phyloP scores from a whole-genome alignment of 2,113 vertebrate species.

The Oryctolagus cuniculus region DNA sequence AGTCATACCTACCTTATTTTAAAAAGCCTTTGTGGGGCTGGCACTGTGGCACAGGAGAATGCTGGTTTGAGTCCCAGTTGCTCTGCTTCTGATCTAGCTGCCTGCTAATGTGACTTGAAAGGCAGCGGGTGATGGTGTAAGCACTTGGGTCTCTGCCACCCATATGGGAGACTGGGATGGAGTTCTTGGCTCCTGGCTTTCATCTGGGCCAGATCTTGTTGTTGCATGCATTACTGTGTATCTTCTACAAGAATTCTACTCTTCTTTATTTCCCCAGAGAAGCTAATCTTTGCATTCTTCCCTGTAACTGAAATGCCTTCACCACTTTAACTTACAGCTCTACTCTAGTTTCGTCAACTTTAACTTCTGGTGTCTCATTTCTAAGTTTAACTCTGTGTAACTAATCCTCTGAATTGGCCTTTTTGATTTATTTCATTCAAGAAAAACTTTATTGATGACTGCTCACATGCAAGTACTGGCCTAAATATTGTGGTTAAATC shows the following conservation, averaged over 20 bases:
- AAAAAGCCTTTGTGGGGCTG: neutral
- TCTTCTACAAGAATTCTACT: neutral
- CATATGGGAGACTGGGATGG: too few relatives aligned
- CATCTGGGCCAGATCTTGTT: too few relatives aligned
- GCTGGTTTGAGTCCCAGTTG: too few relatives aligned
- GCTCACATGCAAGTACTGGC: neutral
- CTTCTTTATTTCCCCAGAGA: neutral
- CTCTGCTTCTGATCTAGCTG: too few relatives aligned
- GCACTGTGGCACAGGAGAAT: too few relatives aligned
- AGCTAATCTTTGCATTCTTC: neutral
- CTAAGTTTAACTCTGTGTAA: neutral
- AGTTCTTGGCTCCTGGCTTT: too few relatives aligned
- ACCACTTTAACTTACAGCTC: neutral
- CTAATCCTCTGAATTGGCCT: neutral
- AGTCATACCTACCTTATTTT: neutral
- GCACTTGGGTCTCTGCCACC: too few relatives aligned
- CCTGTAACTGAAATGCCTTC: neutral
- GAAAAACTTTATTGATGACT: neutral
- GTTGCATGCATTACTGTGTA: neutral
- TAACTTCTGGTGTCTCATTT: neutral
- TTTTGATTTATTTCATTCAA: neutral
- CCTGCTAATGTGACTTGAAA: too few relatives aligned
- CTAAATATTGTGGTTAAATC: neutral
- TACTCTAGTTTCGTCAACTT: neutral
- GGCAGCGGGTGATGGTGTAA: too few relatives aligned